A percentile compares a stretch with the other conserved stretches of the same genome.
These are phyloP conservation scores for Chaenocephalus aceratus DNA, from an alignment of 2,113 vertebrate species.

Conservation along the genomic window DNA sequence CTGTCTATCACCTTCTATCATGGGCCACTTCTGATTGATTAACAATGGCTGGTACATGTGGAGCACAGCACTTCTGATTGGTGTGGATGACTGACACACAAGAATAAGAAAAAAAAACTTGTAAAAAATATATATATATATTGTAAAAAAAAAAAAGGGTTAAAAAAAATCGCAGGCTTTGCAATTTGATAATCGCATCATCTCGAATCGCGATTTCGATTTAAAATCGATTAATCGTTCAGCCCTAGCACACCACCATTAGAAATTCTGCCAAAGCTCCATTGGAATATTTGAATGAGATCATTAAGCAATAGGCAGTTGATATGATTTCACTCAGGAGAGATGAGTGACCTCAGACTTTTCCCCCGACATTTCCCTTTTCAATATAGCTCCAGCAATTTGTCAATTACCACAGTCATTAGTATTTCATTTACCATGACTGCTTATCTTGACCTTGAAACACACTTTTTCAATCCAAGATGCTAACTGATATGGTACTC, in stretches of 20 bases:
- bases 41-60: too few species aligned
- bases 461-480: conserved; percentile 29
- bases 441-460: conserved; percentile 71
- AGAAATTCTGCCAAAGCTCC: conserved; percentile 46
- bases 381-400: conserved; percentile 57
- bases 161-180: too few species aligned
- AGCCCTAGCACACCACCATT: conserved; percentile 33
- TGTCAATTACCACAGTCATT: conserved; percentile 64
- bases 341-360: conserved; percentile 61
- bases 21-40: too few species aligned
- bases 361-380: conserved; percentile 37
- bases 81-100: too few species aligned
- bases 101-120: too few species aligned
- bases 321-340: conserved; percentile 61
- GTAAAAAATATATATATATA: too few species aligned
- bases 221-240: too few species aligned
- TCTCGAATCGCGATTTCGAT: too few species aligned
- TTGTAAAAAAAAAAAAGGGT: too few species aligned
- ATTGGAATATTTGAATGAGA: conserved; percentile 54
- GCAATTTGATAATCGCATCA: too few species aligned
- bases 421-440: conserved; percentile 64
- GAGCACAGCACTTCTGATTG: too few species aligned
- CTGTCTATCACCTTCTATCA: too few species aligned
- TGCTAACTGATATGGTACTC: conserved; percentile 7
- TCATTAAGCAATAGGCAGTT: conserved; percentile 56